phyloP scores from a whole-genome alignment of 2,797 vertebrate species.

The Paramormyrops hopkinsi region DNA sequence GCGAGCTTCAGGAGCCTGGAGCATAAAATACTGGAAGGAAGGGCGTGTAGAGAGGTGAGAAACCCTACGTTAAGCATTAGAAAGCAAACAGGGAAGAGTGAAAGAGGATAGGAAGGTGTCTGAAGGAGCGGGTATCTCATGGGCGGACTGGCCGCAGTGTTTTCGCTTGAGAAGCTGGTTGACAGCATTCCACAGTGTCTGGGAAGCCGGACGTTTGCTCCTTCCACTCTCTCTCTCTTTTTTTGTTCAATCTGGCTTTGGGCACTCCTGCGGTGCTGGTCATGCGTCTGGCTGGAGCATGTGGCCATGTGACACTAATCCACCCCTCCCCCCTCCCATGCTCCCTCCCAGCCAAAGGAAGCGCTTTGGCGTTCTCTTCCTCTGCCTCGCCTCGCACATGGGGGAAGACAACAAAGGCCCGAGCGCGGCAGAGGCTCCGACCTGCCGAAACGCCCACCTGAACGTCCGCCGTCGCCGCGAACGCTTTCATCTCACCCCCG shows the following conservation, averaged over 20 bases:
- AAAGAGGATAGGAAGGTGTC: conserved; percentile 10
- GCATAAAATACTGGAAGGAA: background rate
- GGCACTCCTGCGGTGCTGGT: conserved; percentile 46
- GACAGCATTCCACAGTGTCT: conserved; percentile 46
- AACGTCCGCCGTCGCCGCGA: background rate
- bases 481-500: conserved; percentile 2
- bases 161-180: conserved; percentile 36
- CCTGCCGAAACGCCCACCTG: conserved; percentile 7
- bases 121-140: conserved; percentile 23
- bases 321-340: conserved; percentile 24
- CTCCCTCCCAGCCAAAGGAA: conserved; percentile 11
- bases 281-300: conserved; percentile 48
- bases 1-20: background rate
- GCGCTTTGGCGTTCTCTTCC: conserved; percentile 9
- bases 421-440: conserved; percentile 16
- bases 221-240: conserved; percentile 21
- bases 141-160: conserved; percentile 30
- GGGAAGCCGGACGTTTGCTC: conserved; percentile 46
- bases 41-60: background rate
- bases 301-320: conserved; percentile 50
- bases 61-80: background rate
- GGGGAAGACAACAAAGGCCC: conserved; percentile 22
- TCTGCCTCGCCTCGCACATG: background rate
- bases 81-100: conserved; percentile 13
- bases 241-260: conserved; percentile 48